Conservation (phyloP, 2,888 invertebrate species). For the Lasioglossum villosulum region DNA sequence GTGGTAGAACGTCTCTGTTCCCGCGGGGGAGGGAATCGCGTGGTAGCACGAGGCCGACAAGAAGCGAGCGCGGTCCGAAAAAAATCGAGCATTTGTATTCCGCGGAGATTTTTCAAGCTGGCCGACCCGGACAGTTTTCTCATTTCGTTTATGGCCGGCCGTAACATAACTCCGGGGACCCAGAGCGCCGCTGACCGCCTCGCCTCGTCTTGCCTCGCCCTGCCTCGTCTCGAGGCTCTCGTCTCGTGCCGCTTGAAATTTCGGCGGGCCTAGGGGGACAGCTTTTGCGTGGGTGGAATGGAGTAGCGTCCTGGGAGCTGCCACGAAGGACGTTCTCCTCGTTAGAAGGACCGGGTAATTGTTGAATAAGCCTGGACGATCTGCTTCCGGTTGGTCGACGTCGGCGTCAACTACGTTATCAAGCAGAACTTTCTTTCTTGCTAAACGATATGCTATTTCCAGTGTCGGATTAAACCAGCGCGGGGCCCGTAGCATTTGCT, state of each 20-base stretch:
- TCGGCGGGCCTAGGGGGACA: conserved; percentile 45
- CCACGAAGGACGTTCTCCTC: conserved; percentile 33
- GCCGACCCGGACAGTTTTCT: conserved; percentile 81
- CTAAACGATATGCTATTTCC: no score
- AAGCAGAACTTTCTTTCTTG: no score
- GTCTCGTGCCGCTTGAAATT: conserved; percentile 38
- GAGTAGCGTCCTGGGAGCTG: conserved; percentile 53
- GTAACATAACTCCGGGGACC: conserved; percentile 80
- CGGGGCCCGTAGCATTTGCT: no score
- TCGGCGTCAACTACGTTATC: not conserved
- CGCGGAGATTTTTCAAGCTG: conserved; percentile 81
- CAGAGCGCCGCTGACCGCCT: conserved; percentile 64
- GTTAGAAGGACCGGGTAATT: conserved; percentile 26
- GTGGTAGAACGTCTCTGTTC: conserved; percentile 14
- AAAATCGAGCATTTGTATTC: conserved; percentile 82
- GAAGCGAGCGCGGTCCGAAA: conserved; percentile 66
- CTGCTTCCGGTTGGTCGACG: conserved; percentile 3
- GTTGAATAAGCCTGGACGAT: not conserved
- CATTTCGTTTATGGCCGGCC: conserved; percentile 83
- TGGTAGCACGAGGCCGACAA: conserved; percentile 54
- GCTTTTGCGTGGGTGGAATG: conserved; percentile 59
- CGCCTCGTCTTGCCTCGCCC: not conserved
- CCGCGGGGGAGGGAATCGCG: conserved; percentile 28
- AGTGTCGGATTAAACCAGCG: no score
- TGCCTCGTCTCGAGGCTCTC: not conserved